Conservation (phyloP, 2,797 vertebrate genomes). For the Aratinga solstitialis region DNA sequence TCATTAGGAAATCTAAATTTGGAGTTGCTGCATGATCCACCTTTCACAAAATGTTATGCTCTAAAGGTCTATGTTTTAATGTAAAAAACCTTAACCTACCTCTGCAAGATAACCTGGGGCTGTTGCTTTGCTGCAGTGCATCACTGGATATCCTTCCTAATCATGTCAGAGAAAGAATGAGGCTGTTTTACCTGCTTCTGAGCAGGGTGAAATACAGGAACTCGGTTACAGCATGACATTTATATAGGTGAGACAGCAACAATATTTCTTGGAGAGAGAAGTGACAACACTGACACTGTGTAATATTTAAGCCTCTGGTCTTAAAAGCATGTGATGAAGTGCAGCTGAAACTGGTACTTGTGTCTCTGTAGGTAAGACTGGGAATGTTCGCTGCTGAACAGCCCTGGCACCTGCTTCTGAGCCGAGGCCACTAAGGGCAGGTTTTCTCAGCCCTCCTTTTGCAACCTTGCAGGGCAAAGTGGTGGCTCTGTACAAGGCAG, state of each 20-base stretch:
- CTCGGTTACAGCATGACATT: not conserved
- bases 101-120: not conserved
- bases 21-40: not conserved
- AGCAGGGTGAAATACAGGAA: not conserved
- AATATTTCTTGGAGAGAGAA: not conserved
- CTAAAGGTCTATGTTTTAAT: not conserved
- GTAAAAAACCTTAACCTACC: not conserved
- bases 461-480: not conserved
- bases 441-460: not conserved
- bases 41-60: not conserved
- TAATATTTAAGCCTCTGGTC: not conserved
- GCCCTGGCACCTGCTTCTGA: not conserved
- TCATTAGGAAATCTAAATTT: not conserved
- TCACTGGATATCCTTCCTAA: not conserved
- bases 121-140: not conserved
- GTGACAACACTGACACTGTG: not conserved
- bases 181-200: not conserved
- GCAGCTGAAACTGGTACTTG: not conserved
- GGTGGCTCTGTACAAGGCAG: not conserved
- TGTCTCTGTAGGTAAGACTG: not conserved
- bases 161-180: not conserved
- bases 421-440: not conserved
- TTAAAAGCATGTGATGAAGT: not conserved
- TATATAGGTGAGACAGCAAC: not conserved
- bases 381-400: not conserved